These are phyloP conservation scores for Diarsia dahlii DNA, from an alignment of 2,888 invertebrate genomes.

Conservation along the genomic window DNA sequence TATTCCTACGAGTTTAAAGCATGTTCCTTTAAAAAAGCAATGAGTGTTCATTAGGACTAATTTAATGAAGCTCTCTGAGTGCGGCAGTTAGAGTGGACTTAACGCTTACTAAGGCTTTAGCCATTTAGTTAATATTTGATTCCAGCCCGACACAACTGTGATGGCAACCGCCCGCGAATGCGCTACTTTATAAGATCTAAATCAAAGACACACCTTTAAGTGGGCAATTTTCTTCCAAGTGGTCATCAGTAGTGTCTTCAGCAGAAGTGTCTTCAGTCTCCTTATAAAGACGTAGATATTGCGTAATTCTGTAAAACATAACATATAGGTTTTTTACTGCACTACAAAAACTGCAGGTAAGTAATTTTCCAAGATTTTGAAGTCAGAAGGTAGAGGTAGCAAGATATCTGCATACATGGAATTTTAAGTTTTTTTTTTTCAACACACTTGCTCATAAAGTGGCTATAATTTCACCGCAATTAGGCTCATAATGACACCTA, in stretches of 20 bases:
- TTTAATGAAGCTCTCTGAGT: no score
- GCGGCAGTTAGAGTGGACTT: no score
- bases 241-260: background rate
- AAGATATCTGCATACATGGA: no score
- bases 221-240: background rate
- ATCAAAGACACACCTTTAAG: background rate
- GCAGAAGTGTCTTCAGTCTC: background rate
- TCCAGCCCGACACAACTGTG: background rate
- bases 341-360: no score
- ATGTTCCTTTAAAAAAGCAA: no score
- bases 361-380: background rate
- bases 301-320: constrained; percentile 3
- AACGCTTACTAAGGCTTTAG: background rate
- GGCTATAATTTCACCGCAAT: no score
- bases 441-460: no score
- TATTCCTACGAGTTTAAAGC: background rate
- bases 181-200: background rate
- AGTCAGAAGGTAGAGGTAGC: background rate
- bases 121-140: background rate
- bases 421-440: no score
- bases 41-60: no score
- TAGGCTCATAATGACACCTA: no score
- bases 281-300: background rate
- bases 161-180: background rate
- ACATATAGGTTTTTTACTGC: background rate